These are phyloP conservation scores for Chaetura pelagica DNA, from an alignment of 2,113 vertebrate genomes.

Conservation along the genomic window DNA sequence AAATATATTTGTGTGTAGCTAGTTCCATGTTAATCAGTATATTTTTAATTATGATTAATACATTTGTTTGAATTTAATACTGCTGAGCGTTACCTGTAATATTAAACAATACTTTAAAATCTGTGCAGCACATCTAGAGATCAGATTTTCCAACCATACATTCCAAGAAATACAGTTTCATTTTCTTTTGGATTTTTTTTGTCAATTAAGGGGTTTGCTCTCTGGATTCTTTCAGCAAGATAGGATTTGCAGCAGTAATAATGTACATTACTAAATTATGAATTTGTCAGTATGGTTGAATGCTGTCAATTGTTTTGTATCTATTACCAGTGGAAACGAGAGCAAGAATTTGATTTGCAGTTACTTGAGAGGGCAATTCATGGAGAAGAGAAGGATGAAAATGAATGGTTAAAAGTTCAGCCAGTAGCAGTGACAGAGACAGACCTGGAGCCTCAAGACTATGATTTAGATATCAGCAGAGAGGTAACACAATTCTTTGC, in stretches of 20 bases:
- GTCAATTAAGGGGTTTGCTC: background rate
- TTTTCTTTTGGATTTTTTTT: background rate
- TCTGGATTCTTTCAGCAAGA: background rate
- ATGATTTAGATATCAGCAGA: conserved; percentile 92
- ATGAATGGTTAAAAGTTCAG: conserved; percentile 88
- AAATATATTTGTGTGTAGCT: background rate
- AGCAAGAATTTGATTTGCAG: conserved; percentile 99
- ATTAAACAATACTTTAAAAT: background rate
- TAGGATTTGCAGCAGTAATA: background rate
- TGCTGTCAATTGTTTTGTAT: conserved; percentile 72
- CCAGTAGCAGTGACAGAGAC: conserved; percentile 80
- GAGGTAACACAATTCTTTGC: conserved; percentile 80
- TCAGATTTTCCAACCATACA: background rate
- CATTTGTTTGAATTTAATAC: background rate
- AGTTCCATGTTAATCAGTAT: background rate
- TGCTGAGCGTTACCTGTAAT: background rate
- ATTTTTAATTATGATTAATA: background rate
- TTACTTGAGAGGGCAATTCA: conserved; percentile 90
- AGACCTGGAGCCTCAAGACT: conserved; percentile 91
- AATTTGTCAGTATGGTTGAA: conserved; percentile 3
- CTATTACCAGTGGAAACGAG: conserved; percentile 92
- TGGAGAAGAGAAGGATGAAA: conserved; percentile 86
- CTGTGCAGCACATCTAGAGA: background rate
- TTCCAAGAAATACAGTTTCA: background rate
- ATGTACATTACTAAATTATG: background rate